Base-by-base conservation (phyloP, 2,888 invertebrate genomes). In the Galerucella calmariensis region DNA sequence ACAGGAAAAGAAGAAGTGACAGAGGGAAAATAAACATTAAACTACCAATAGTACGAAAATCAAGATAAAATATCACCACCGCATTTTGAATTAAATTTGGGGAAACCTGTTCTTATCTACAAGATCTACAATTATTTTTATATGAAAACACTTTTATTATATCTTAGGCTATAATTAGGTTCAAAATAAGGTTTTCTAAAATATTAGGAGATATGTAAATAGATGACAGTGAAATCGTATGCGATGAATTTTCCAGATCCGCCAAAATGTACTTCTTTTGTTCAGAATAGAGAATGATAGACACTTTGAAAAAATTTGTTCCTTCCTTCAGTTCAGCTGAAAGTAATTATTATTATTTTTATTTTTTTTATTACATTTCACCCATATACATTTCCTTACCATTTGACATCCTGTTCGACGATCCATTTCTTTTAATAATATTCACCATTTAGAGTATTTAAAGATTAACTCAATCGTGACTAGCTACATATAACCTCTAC, bases 311-410 rank as follows among this genome's bases (percentile, higher is more conserved):
- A 56, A 83, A 81, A 81, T 80, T 77, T 81, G 80, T 78, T 78
- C 80, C 81, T 79, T 79, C 77, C 82, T 81, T 81, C 81, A 81
- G 78, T 81, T 81, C 66, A 72, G 79, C 78, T 81, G 81, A 83
- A 79, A 79, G 82, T 83, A 83, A 82, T 80, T 82, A 81, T 80
- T 75, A 75, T 79, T 77, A 78, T 81, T 77, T 79, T 77, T 80
- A 46, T 72, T 70, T 79, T 78, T 77, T 79, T 75, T 77, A 72
- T 75, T 74, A 77, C 75, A 76, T 75, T 77, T 74, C 75, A 77
- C 67, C 74, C 74, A 73, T 73, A 35, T 65, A 69, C 72, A 71
- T 65, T 16, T 20, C 59, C 66, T 66, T 41, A 59, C 67, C 58
- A 65, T 35, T 41, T 70, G 24, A 59, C 61, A 65, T 61, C 65